Evolutionary conservation across 2,888 invertebrate genomes (phyloP).

Genomic region (Oscheius onirici): DNA sequence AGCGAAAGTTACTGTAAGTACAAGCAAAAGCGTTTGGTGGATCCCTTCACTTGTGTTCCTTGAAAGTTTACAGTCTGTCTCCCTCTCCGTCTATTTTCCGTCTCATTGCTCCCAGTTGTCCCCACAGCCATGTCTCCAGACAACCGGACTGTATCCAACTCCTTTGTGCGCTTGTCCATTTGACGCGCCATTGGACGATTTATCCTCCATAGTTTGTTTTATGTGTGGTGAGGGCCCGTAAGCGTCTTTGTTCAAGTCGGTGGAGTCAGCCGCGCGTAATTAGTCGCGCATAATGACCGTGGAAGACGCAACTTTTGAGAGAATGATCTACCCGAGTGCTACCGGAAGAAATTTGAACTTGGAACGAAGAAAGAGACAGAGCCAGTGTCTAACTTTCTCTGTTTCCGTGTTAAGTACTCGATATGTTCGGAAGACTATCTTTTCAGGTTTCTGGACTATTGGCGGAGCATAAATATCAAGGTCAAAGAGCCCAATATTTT

Average conservation of each 20-base stretch:
- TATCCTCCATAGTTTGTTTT: conserved; percentile 24
- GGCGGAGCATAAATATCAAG: too few relatives aligned
- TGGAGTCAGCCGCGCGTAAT: conserved; percentile 16
- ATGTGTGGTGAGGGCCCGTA: conserved; percentile 3
- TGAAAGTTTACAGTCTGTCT: conserved; percentile 8
- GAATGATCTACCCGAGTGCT: neutral
- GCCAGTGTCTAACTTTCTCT: too few relatives aligned
- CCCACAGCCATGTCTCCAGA: neutral
- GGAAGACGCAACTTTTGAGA: conserved; percentile 12
- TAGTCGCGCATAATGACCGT: conserved; percentile 14
- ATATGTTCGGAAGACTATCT: too few relatives aligned
- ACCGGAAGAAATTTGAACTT: neutral
- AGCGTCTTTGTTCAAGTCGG: conserved; percentile 19
- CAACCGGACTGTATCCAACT: neutral
- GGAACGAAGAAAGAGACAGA: too few relatives aligned
- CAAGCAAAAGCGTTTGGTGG: too few relatives aligned
- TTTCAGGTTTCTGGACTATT: too few relatives aligned
- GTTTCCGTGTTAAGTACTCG: too few relatives aligned
- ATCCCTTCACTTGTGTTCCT: too few relatives aligned
- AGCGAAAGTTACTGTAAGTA: too few relatives aligned
- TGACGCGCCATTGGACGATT: conserved; percentile 22
- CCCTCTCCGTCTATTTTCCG: neutral
- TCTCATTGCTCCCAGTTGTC: neutral
- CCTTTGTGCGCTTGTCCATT: conserved; percentile 30
- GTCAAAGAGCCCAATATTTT: too few relatives aligned